These are phyloP conservation scores for Plestiodon gilberti DNA, from an alignment of 2,113 vertebrate genomes.

Conservation along the genomic window DNA sequence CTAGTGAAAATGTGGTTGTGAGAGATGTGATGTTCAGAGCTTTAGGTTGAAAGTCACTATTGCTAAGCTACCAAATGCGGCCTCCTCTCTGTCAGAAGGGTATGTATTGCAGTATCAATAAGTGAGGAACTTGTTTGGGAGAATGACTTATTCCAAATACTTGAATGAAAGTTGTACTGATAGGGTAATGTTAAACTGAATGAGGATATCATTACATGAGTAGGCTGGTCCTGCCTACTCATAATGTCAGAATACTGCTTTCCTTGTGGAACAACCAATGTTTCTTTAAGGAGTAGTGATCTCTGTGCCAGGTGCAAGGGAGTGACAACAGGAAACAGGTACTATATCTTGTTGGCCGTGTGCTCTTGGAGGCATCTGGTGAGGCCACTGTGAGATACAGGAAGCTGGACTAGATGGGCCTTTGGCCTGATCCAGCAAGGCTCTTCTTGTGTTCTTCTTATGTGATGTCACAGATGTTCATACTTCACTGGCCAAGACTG, in stretches of 20 bases:
- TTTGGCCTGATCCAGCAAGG: no score
- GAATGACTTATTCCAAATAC: not conserved
- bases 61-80: not conserved
- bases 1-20: constrained; percentile 63
- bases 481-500: no score
- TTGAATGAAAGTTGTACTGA: not conserved
- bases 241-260: not conserved
- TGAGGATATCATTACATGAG: not conserved
- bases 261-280: not conserved
- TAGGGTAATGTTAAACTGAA: not conserved
- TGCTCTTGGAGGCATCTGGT: no score
- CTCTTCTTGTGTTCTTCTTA: no score
- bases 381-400: no score
- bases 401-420: not conserved
- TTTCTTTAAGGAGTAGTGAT: no score
- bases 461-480: no score
- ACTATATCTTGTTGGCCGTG: no score
- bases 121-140: not conserved
- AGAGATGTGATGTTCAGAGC: constrained; percentile 43
- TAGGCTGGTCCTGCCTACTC: not conserved
- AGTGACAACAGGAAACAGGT: no score
- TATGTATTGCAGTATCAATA: not conserved
- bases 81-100: not conserved
- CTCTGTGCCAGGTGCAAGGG: no score
- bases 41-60: constrained; percentile 53